A percentile compares a stretch with the other conserved stretches of the same genome.
Evolutionary conservation across 2,888 invertebrate species (phyloP).

Genomic region (Tigriopus californicus): DNA sequence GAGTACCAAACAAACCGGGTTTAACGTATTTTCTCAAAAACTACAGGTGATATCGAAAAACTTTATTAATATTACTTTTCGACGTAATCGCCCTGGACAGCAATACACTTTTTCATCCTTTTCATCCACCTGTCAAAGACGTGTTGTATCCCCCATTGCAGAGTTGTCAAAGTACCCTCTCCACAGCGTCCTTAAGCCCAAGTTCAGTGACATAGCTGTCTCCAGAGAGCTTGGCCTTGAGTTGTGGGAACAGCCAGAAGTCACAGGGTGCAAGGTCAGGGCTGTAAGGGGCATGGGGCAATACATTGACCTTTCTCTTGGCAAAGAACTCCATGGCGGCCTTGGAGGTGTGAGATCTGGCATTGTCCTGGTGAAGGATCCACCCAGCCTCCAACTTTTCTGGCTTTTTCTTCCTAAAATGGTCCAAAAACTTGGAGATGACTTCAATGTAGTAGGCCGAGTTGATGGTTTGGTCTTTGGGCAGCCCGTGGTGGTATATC

Average conservation of each 20-base stretch:
- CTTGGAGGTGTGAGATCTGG: too few relatives aligned
- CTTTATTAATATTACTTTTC: too few relatives aligned
- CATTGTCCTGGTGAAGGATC: background rate
- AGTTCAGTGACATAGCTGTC: too few relatives aligned
- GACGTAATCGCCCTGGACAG: too few relatives aligned
- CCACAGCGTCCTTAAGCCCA: too few relatives aligned
- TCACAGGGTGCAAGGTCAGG: conserved; percentile 15
- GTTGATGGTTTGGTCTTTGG: background rate
- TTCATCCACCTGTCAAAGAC: too few relatives aligned
- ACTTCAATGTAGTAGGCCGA: background rate
- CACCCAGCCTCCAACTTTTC: background rate
- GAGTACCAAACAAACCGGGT: too few relatives aligned
- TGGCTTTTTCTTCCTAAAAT: background rate
- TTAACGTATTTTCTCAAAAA: too few relatives aligned
- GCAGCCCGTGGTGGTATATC: background rate
- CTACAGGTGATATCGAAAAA: too few relatives aligned
- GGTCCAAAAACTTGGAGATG: background rate
- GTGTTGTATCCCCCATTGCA: too few relatives aligned
- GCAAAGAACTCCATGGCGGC: conserved; percentile 11
- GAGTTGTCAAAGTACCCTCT: too few relatives aligned
- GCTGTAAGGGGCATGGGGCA: conserved; percentile 14
- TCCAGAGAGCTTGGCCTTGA: conserved; percentile 12
- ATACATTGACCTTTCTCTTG: conserved; percentile 10
- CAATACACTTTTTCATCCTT: too few relatives aligned
- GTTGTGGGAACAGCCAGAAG: conserved; percentile 15